Evolutionary conservation across 2,888 invertebrate species (phyloP), one percentile per base, ranked within the genome.

Genomic region (Apamea crenata): DNA sequence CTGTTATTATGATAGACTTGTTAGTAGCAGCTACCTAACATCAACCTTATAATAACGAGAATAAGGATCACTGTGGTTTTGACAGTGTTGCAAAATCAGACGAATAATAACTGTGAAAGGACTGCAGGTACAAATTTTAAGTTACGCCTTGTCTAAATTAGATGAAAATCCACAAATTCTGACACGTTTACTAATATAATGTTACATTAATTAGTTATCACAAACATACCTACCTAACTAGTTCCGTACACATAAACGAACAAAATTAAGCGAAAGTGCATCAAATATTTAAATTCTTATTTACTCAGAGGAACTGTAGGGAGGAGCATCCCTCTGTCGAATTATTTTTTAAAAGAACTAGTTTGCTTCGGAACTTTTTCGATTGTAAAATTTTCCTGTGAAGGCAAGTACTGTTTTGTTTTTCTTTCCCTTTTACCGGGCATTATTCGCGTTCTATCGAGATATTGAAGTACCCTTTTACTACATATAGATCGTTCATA

Each of bases 311-410:
- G 14, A 68, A 67, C 21, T 70, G 50, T 6, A 71, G 36, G 25
- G 59, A 61, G 65, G 32, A 65, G 25, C 47, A 76, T 47, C 76
- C 59, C 36, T 63, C 56, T 63, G 53, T 63, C 6, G 47, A 53
- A n/a, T 68, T 63, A 63, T 72, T 82, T 82, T 81, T 47, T 47
- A 32, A 72, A 81, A 82, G 61, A 70, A 72, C 67, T 72, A 77
- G 36, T 72, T 56, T 21, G 73, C 73, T 73, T 66, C 44, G 8
- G 32, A 78, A 73, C 68, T 87, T 83, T 77, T 74, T 78, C 68
- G 32, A 82, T 82, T 84, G 77, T 73, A 65, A 69, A 82, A 73
- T 82, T 80, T 82, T 78, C 50, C 65, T 74, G 32, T 81, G 63
- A 74, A 68, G 44, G 70, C 67, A 63, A 74, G 50, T 77, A 40